Evolutionary conservation across 2,113 vertebrate genomes (phyloP).

Genomic region (Cyrtonyx montezumae): DNA sequence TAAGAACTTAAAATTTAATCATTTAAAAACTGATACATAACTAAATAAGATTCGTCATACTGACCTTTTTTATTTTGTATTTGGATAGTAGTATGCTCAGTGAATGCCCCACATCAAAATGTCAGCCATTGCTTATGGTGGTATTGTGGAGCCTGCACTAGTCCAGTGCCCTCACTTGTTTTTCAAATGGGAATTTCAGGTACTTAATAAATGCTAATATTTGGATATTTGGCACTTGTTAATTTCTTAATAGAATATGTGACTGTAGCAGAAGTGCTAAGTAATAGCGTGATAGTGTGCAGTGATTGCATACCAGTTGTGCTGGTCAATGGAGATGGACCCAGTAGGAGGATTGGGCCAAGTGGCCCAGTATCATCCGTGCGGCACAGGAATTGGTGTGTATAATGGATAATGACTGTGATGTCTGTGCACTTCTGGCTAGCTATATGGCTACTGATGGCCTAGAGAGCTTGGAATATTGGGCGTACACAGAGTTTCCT

Average conservation of each 20-base stretch:
- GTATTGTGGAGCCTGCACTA: neutral
- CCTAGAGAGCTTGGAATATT: neutral
- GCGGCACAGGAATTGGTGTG: neutral
- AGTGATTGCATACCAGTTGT: neutral
- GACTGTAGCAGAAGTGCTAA: neutral
- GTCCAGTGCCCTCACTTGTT: neutral
- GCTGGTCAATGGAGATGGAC: too few relatives aligned
- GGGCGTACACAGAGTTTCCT: neutral
- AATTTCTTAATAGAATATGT: neutral
- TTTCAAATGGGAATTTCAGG: neutral
- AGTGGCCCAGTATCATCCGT: fast-evolving
- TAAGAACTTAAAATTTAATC: neutral
- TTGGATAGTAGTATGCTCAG: neutral
- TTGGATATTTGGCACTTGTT: neutral
- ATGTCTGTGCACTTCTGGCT: neutral
- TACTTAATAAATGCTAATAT: neutral
- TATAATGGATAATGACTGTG: neutral
- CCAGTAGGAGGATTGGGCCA: neutral
- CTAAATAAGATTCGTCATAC: neutral
- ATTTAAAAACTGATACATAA: neutral
- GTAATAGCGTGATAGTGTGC: too few relatives aligned
- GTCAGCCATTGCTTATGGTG: neutral
- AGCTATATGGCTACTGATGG: neutral
- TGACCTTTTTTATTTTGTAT: neutral
- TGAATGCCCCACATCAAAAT: neutral